Base-by-base conservation (phyloP, 2,113 vertebrate genomes). In the Saguinus midas region DNA sequence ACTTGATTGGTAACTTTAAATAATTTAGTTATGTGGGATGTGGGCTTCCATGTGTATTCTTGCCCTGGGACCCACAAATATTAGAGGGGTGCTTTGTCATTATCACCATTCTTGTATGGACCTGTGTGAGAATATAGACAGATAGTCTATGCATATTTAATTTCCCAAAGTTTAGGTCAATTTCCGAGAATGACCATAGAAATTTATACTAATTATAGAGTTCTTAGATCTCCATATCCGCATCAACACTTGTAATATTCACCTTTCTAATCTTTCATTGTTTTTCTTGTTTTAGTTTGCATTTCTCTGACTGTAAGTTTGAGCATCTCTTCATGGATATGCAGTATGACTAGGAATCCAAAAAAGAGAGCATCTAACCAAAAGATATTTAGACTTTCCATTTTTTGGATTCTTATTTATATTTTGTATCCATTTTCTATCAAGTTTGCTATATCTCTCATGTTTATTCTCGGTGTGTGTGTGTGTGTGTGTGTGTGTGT, bases 361-460 rank as follows among this genome's bases (percentile, higher is more conserved):
- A 64, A 64, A 64, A 64, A 32, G 61, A 32, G 61, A 64, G 27
- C 5, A 29, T 64, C 61, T 61, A 61, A 61, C 58, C 58, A 27
- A 61, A 61, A 61, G 58, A 40, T 17, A 40, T 50, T 45, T 50
- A 10, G 12, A 55, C 40, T 87, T 78, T 70, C 52, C 87, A 9
- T 50, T 73, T 87, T 93, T 83, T 35, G 18, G 64, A 76, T 94
- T 80, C 11, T n/a, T 50, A 0, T 79, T 96, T 21, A 37, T 50
- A 73, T 64, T 95, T 93, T 48, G 21, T 80, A 80, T 5, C n/a
- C 17, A 58, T 92, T 96, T 94, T 84, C 57, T 80, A 17, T 68
- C 66, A 55, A 14, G 11, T 88, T 73, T 80, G 43, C n/a, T 82
- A 7, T n/a, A 2, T 64, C 52, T 90, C 57, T 84, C 48, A 48